Conservation (phyloP, 2,113 vertebrate species). For the Trichomycterus rosablanca region DNA sequence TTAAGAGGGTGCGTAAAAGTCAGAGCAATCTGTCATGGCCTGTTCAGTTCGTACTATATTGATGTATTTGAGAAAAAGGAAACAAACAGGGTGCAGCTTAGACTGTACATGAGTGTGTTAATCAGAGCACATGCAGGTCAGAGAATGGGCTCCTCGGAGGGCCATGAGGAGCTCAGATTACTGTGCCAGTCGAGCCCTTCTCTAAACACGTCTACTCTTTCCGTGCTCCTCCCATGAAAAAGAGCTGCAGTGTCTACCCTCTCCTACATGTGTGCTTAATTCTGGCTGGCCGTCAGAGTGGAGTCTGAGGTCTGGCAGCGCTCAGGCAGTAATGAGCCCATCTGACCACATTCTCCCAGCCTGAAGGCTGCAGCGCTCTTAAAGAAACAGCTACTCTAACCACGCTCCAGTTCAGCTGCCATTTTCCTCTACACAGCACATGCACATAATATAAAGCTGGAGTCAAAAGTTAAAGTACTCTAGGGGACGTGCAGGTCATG, state of each 20-base stretch:
- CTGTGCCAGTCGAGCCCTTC: constrained; percentile 15
- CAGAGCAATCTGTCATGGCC: constrained; percentile 13
- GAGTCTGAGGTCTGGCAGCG: constrained; percentile 61
- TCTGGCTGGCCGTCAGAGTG: constrained; percentile 49
- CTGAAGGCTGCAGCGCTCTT: constrained; percentile 41
- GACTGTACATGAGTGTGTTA: constrained; percentile 22
- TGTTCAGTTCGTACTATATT: constrained; percentile 17
- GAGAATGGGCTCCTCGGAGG: constrained; percentile 15
- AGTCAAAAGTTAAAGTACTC: too few species aligned
- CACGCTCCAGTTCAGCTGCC: background rate
- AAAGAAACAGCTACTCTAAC: constrained; percentile 28
- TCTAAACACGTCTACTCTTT: constrained; percentile 21
- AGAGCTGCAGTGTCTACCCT: constrained; percentile 30
- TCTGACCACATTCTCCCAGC: constrained; percentile 45
- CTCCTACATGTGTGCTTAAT: constrained; percentile 53
- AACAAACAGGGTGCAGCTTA: constrained; percentile 12
- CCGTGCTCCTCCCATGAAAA: constrained; percentile 31
- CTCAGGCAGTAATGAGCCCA: constrained; percentile 45
- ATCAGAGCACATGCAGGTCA: constrained; percentile 30
- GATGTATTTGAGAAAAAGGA: constrained; percentile 17
- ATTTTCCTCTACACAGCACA: constrained; percentile 13
- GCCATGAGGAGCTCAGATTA: constrained; percentile 25
- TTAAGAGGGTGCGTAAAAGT: constrained; percentile 29
- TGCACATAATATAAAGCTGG: too few species aligned
- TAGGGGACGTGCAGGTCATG: too few species aligned